phyloP scores from a whole-genome alignment of 2,888 invertebrate species.

The Tiliacea citrago region DNA sequence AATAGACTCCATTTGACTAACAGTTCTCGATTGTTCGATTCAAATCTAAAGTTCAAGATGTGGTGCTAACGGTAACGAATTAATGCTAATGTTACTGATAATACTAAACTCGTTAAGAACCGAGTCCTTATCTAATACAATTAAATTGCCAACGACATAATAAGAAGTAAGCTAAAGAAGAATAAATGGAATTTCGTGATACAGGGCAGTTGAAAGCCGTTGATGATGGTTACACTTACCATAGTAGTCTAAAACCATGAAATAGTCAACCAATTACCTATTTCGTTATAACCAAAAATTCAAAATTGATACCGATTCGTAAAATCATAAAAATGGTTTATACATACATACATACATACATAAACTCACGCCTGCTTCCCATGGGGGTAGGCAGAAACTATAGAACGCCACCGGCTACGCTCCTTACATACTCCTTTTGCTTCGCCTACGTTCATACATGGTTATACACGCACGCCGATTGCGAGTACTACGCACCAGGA shows the following conservation, averaged over 20 bases:
- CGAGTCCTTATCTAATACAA: neutral
- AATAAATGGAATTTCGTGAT: neutral
- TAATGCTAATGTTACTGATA: neutral
- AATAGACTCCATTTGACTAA: constrained; percentile 1
- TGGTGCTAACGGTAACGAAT: neutral
- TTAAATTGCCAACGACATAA: neutral
- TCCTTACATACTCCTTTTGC: no score
- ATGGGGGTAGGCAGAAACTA: no score
- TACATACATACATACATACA: no score
- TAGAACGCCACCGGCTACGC: no score
- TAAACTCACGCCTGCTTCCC: no score
- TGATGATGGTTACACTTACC: neutral
- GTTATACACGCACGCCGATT: no score
- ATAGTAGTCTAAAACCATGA: neutral
- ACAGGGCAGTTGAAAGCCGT: neutral
- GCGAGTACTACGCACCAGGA: no score
- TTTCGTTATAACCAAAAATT: neutral
- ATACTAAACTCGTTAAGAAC: neutral
- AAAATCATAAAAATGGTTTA: neutral
- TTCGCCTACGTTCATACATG: no score
- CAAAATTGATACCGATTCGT: neutral
- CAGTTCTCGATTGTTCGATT: constrained; percentile 24
- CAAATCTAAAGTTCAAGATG: neutral
- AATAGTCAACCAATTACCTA: neutral
- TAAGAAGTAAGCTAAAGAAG: neutral